Conservation (phyloP, 2,888 invertebrate species). For the Orthosia incerta region DNA sequence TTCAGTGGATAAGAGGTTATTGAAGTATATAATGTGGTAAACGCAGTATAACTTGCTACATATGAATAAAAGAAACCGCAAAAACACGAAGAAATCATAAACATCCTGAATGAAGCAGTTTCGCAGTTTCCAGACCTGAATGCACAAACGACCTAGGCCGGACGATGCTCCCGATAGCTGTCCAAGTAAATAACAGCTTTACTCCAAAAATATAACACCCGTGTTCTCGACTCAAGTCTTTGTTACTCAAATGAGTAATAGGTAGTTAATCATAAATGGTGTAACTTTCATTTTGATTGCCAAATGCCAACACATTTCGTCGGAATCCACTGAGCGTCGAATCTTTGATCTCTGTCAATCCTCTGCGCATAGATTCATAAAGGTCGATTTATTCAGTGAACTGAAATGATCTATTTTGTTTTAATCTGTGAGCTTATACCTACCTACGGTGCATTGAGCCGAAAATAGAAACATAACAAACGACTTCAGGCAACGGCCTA, state of each 20-base stretch:
- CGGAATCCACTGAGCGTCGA: conserved; percentile 18
- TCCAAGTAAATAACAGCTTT: conserved; percentile 65
- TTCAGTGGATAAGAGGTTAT: conserved; percentile 4
- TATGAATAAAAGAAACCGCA: conserved; percentile 17
- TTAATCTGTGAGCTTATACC: conserved; percentile 31
- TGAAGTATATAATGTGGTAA: conserved; percentile 8
- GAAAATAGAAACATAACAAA: conserved; percentile 62
- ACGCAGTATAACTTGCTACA: neutral
- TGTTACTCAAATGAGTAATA: conserved; percentile 46
- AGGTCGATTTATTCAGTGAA: conserved; percentile 43
- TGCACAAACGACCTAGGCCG: conserved; percentile 72
- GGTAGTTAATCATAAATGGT: conserved; percentile 54
- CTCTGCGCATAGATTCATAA: conserved; percentile 35
- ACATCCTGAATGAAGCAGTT: conserved; percentile 46
- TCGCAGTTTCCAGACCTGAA: conserved; percentile 45
- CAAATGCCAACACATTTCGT: conserved; percentile 44
- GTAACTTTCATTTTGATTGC: conserved; percentile 52
- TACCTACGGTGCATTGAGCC: conserved; percentile 32
- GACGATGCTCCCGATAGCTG: conserved; percentile 68
- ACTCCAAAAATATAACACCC: conserved; percentile 65
- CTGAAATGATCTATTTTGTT: conserved; percentile 41
- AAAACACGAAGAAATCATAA: conserved; percentile 39
- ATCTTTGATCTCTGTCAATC: conserved; percentile 46
- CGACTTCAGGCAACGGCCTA: conserved; percentile 45
- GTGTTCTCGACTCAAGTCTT: conserved; percentile 37